A percentile compares a stretch with the other conserved stretches of the same genome.
Evolutionary conservation across 2,113 vertebrate genomes (phyloP).

Genomic region (Ochotona curzoniae): DNA sequence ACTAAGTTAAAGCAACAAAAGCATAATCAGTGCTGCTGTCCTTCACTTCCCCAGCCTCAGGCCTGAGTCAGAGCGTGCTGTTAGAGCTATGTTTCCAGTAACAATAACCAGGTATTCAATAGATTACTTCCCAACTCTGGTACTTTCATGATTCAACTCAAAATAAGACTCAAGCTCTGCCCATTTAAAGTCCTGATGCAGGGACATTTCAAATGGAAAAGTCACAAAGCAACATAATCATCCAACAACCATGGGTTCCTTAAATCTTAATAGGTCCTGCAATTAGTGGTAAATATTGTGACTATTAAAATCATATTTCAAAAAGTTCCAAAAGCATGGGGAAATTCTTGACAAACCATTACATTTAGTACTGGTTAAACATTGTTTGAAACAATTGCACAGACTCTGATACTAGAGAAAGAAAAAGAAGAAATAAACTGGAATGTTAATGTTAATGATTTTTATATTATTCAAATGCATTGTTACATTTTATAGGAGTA

Average conservation of each 20-base stretch:
- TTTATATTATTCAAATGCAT: neutral
- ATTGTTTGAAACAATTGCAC: neutral
- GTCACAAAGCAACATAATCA: neutral
- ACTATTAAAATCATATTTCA: neutral
- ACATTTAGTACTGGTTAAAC: neutral
- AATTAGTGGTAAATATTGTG: neutral
- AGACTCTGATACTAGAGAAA: neutral
- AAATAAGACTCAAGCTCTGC: neutral
- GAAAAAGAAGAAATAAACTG: neutral
- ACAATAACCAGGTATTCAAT: neutral
- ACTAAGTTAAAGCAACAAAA: neutral
- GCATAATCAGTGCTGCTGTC: neutral
- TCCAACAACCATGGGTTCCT: neutral
- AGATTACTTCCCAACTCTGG: neutral
- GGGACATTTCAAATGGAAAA: conserved; percentile 7
- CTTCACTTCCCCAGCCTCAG: neutral
- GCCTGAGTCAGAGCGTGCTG: neutral
- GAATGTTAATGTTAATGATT: neutral
- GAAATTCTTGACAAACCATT: neutral
- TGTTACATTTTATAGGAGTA: neutral
- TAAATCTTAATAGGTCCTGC: neutral
- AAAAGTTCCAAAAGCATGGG: neutral
- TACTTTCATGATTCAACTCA: neutral
- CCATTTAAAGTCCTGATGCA: neutral
- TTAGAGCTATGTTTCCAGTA: neutral